phyloP scores from a whole-genome alignment of 2,888 invertebrate genomes.

The Neoaliturus tenellus region DNA sequence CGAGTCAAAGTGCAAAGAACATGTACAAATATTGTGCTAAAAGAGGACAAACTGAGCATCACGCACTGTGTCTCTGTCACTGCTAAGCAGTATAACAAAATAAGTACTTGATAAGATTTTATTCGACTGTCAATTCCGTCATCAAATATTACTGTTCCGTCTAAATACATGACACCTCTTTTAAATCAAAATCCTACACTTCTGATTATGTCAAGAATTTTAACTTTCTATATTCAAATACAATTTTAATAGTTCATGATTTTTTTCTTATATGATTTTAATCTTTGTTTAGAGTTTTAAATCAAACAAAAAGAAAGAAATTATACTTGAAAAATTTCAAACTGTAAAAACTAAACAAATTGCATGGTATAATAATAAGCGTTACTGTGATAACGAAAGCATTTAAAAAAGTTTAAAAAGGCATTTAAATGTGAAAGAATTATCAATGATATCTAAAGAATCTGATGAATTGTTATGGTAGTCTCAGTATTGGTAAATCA shows the following conservation, averaged over 20 bases:
- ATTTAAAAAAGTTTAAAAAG: slow-evolving; percentile 9
- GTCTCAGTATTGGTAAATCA: not conserved
- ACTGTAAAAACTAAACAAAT: not conserved
- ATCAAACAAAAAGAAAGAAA: too few species aligned
- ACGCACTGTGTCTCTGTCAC: not conserved
- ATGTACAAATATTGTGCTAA: not conserved
- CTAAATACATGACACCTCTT: too few species aligned
- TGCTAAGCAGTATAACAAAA: not conserved
- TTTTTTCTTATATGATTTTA: too few species aligned
- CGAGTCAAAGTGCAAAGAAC: too few species aligned
- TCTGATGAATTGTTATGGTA: not conserved
- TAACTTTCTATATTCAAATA: too few species aligned
- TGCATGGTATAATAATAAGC: not conserved
- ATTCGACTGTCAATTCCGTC: too few species aligned
- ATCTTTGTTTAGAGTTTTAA: too few species aligned
- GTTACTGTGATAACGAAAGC: slow-evolving; percentile 18
- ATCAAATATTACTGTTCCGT: too few species aligned
- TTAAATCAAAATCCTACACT: too few species aligned
- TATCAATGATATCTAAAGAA: not conserved
- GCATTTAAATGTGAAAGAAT: not conserved
- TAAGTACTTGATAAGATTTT: too few species aligned
- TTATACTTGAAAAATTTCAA: not conserved
- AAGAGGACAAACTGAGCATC: not conserved
- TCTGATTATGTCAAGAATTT: too few species aligned
- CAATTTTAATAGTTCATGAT: too few species aligned